Percentiles rank a stretch among this genome's conserved stretches.
Evolutionary conservation across 2,797 vertebrate genomes (phyloP).

Genomic region (Macrochelys suwanniensis): DNA sequence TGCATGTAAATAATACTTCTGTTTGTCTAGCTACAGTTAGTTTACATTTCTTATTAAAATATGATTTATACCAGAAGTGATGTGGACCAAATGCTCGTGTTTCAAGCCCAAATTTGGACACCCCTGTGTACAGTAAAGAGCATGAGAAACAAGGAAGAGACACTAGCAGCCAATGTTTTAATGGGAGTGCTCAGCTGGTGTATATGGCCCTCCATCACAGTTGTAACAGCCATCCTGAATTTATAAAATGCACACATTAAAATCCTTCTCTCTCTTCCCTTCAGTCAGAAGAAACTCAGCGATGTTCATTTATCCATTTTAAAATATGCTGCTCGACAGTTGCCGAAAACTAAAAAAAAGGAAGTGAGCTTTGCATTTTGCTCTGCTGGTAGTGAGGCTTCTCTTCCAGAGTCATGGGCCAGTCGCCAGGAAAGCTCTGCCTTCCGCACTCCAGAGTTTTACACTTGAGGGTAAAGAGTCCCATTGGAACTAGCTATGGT

Average conservation of each 20-base stretch:
- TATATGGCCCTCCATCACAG: background rate
- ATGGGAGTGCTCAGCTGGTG: background rate
- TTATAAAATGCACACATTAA: background rate
- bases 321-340: background rate
- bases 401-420: slow-evolving; percentile 38
- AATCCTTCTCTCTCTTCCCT: slow-evolving; percentile 18
- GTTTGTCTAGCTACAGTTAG: background rate
- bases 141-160: background rate
- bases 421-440: slow-evolving; percentile 57
- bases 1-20: background rate
- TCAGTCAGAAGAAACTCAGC: slow-evolving; percentile 32
- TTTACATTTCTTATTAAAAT: background rate
- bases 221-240: background rate
- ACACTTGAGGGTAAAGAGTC: slow-evolving; percentile 43
- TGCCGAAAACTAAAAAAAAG: slow-evolving; percentile 36
- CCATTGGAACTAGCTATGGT: slow-evolving; percentile 58
- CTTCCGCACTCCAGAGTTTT: slow-evolving; percentile 25
- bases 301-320: background rate
- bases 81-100: background rate
- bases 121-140: slow-evolving; percentile 1
- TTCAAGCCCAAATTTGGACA: background rate
- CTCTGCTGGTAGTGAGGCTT: no score
- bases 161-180: background rate
- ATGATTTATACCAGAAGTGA: background rate
- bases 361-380: slow-evolving; percentile 17